Conservation (phyloP, 2,113 vertebrate species). For the Hucho hucho region DNA sequence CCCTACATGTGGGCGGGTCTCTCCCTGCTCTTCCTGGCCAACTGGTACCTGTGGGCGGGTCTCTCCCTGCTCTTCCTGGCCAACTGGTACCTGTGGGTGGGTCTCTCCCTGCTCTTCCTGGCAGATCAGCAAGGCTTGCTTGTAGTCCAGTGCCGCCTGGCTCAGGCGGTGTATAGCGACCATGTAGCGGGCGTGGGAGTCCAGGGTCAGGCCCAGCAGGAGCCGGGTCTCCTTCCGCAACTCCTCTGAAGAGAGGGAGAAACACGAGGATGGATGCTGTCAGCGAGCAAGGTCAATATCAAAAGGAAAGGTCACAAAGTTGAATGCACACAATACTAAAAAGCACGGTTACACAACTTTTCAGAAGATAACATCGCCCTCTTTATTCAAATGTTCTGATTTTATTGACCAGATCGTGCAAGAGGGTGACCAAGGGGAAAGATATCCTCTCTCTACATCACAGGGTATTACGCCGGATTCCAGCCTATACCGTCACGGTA, state of each 20-base stretch:
- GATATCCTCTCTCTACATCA: too few species aligned
- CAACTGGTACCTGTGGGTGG: constrained; percentile 82
- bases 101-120: constrained; percentile 85
- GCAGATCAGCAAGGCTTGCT: constrained; percentile 84
- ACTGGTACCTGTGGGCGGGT: background rate
- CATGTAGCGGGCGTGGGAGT: constrained; percentile 87
- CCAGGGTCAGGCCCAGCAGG: constrained; percentile 87
- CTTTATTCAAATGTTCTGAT: too few species aligned
- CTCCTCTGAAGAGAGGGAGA: constrained; percentile 36
- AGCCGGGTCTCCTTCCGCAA: constrained; percentile 82
- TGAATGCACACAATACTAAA: background rate
- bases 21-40: too few species aligned
- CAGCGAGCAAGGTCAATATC: background rate
- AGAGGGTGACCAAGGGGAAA: too few species aligned
- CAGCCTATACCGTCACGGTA: too few species aligned
- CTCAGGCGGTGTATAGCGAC: constrained; percentile 63
- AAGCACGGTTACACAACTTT: background rate
- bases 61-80: too few species aligned
- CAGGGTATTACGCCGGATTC: too few species aligned
- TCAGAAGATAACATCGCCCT: too few species aligned
- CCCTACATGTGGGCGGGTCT: too few species aligned
- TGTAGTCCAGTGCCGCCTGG: constrained; percentile 80
- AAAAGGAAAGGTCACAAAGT: background rate
- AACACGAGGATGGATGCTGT: background rate
- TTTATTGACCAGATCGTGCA: too few species aligned